These are phyloP conservation scores for Acronicta alni DNA, from an alignment of 2,888 invertebrate genomes.

Conservation along the genomic window DNA sequence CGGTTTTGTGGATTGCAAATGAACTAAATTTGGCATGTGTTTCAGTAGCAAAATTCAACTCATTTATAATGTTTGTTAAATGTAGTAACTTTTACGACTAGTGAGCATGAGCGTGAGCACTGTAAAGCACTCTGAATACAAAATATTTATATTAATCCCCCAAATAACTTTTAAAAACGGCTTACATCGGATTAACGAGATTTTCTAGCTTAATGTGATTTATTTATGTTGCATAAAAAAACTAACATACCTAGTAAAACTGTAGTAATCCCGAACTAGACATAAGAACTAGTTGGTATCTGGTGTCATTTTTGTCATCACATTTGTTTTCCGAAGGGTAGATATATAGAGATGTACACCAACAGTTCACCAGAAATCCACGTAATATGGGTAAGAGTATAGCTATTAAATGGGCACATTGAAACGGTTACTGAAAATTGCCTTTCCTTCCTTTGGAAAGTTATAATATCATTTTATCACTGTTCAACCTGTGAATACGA, in stretches of 20 bases:
- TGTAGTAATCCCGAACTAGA: not conserved
- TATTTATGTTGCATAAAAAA: constrained; percentile 1
- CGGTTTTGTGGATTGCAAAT: constrained; percentile 53
- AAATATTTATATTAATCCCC: not conserved
- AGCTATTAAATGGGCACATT: too few species aligned
- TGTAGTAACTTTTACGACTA: constrained; percentile 12
- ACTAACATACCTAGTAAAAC: not conserved
- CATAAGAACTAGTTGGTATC: too few species aligned
- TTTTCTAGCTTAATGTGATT: not conserved
- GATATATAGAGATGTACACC: too few species aligned
- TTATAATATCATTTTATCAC: too few species aligned
- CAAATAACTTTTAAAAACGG: constrained; percentile 2
- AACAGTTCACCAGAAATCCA: too few species aligned
- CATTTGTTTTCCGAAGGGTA: too few species aligned
- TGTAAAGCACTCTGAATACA: not conserved
- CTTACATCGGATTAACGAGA: constrained; percentile 7
- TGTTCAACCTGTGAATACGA: too few species aligned
- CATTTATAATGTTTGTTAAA: constrained; percentile 30
- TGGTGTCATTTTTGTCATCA: too few species aligned
- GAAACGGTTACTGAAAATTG: too few species aligned
- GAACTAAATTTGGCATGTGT: constrained; percentile 52
- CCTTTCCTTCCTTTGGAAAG: too few species aligned
- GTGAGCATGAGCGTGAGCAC: not conserved
- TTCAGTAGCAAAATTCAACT: constrained; percentile 27
- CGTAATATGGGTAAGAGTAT: too few species aligned